Conservation (phyloP, 1,140 invertebrate genomes). For the Drosophila watanabei region DNA sequence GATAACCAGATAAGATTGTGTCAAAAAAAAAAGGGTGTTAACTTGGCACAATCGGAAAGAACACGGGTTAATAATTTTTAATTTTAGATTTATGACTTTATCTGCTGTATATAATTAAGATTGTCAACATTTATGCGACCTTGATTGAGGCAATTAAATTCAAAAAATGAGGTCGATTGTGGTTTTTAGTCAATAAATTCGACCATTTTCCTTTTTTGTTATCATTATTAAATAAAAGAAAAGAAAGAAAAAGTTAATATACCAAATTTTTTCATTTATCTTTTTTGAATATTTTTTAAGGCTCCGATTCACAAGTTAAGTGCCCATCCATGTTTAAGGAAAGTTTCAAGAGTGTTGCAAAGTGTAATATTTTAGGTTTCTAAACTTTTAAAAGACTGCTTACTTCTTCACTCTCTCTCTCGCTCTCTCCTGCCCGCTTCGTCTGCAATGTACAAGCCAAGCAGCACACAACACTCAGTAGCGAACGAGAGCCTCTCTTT, state of each 20-base stretch:
- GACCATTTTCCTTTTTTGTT: too few species aligned
- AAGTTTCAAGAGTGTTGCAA: too few species aligned
- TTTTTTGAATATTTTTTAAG: background rate
- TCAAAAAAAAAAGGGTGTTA: background rate
- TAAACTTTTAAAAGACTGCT: background rate
- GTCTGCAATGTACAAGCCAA: background rate
- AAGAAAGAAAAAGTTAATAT: background rate
- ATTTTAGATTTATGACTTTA: constrained; percentile 36
- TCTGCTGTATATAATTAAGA: constrained; percentile 16
- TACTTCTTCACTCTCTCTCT: background rate
- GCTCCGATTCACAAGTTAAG: background rate
- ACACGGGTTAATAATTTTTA: background rate
- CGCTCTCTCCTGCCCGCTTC: background rate
- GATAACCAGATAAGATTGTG: constrained; percentile 21
- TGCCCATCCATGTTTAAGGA: background rate
- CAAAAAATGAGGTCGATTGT: background rate
- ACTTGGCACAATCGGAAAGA: background rate
- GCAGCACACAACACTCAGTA: background rate
- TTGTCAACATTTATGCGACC: background rate
- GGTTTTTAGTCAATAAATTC: background rate
- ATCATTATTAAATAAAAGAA: background rate
- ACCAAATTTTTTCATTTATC: background rate
- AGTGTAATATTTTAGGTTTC: background rate
- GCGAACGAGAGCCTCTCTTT: background rate
- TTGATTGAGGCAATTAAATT: background rate